phyloP scores from a whole-genome alignment of 2,113 vertebrate genomes.

The Nothobranchius kuhntae region DNA sequence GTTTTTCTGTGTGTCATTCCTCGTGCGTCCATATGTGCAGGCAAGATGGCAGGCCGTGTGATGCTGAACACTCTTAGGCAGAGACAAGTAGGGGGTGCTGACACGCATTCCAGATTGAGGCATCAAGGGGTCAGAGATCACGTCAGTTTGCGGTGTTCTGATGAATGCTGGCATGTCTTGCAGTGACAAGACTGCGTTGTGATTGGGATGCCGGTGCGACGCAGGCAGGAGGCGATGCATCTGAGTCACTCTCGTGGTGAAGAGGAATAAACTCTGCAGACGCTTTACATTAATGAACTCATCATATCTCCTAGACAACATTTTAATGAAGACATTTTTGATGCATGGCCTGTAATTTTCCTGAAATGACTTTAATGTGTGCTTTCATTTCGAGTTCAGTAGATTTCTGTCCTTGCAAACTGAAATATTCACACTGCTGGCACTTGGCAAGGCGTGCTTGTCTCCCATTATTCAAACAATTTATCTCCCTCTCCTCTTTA shows the following conservation, averaged over 20 bases:
- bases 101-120: constrained; percentile 60
- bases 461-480: constrained; percentile 19
- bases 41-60: constrained; percentile 29
- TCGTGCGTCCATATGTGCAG: neutral
- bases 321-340: constrained; percentile 57
- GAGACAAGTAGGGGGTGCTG: constrained; percentile 37
- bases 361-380: constrained; percentile 2
- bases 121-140: constrained; percentile 68
- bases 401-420: constrained; percentile 18
- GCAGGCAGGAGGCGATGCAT: constrained; percentile 26
- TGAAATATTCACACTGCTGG: constrained; percentile 8
- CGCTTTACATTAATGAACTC: constrained; percentile 64
- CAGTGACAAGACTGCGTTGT: constrained; percentile 49
- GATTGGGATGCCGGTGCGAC: constrained; percentile 40
- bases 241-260: constrained; percentile 32
- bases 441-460: constrained; percentile 3
- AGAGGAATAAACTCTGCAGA: constrained; percentile 37
- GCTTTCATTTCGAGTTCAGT: constrained; percentile 11
- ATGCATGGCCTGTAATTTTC: constrained; percentile 25
- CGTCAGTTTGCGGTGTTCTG: constrained; percentile 60
- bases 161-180: constrained; percentile 60
- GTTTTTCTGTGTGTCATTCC: constrained; percentile 24
- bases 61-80: constrained; percentile 30
- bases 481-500: constrained; percentile 17
- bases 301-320: constrained; percentile 48